Base-by-base conservation (phyloP, 2,113 vertebrate genomes). In the Petroica traversi region DNA sequence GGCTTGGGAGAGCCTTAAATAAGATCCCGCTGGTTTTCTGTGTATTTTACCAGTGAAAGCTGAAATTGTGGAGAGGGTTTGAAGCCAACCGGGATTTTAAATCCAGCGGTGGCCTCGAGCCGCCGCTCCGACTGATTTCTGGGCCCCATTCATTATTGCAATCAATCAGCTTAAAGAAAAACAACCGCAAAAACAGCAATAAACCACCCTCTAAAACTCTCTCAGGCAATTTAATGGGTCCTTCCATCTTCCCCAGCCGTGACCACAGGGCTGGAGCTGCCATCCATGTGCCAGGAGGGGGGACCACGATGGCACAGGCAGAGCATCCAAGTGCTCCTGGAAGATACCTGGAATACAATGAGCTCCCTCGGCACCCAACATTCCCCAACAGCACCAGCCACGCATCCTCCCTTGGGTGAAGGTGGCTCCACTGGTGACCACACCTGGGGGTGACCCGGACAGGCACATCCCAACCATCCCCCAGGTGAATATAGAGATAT, bases 91-190 rank as follows among this genome's bases (percentile, higher is more conserved):
- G 61, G 64, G 91, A 68, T 48, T 72, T 95, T 64, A 85, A 89
- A 95, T 64, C 61, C 93, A 81, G 80, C 0, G 0, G 86, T 5
- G 4, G 63, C 86, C 95, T 88, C 38, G 4, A 90, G 92, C 92
- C 2, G 7, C 88, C 1, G 2, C 85, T 83, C 91, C 1, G 22
- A 92, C 64, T 29, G 8, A 77, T 89, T 89, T 49, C 95, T 85
- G 80, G 64, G 89, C 67, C 93, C 69, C 94, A 89, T 91, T 96
- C 95, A 72, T 89, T 78, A 92, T 12, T 19, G 49, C 52, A 75
- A 92, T 95, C 89, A 86, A 95, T 95, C 86, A 75, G 80, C 89
- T 89, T 40, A 28, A 64, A 79, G 81, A 86, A 82, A 91, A 61
- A 68, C 69, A 75, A 81, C 87, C 40, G 0, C 89, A 83, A 77